These are phyloP conservation scores for Hesperia comma DNA, from an alignment of 2,888 invertebrate genomes.

Conservation along the genomic window DNA sequence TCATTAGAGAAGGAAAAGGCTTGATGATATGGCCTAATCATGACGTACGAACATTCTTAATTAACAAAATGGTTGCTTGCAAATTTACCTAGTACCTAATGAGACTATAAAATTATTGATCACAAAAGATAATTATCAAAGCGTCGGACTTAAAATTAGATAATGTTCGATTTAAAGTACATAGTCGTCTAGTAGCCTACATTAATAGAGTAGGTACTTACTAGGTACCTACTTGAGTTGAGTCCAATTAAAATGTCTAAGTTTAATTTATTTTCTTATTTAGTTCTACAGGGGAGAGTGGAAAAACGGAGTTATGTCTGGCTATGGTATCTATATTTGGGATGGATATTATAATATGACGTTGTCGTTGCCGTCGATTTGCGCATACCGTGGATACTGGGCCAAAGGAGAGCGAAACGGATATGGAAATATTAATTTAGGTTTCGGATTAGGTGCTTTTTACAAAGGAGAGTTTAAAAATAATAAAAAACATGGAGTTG, in stretches of 20 bases:
- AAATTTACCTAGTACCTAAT: too few relatives aligned
- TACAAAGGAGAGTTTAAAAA: conserved; percentile 82
- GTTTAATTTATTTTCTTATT: conserved; percentile 28
- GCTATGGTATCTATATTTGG: conserved; percentile 85
- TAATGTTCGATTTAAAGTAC: too few relatives aligned
- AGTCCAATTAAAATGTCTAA: not conserved
- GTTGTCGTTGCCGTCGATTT: conserved; percentile 80
- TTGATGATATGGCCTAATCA: conserved; percentile 85
- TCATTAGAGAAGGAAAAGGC: conserved; percentile 82
- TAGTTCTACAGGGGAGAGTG: conserved; percentile 85
- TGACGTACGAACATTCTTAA: conserved; percentile 58
- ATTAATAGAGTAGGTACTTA: too few relatives aligned
- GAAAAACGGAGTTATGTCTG: conserved; percentile 82
- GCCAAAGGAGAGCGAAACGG: conserved; percentile 80
- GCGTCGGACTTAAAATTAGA: too few relatives aligned
- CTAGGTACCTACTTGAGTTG: too few relatives aligned
- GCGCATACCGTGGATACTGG: conserved; percentile 83
- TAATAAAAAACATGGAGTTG: conserved; percentile 84
- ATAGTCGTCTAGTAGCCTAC: too few relatives aligned
- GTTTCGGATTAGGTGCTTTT: conserved; percentile 79
- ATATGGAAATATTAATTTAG: conserved; percentile 75
- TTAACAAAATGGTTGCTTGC: too few relatives aligned
- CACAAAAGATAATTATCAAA: too few relatives aligned
- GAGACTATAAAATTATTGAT: too few relatives aligned
- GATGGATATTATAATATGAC: conserved; percentile 76